A percentile compares a stretch with the other conserved stretches of the same genome.
phyloP scores from a whole-genome alignment of 92 coral and sea anemone genomes.

The Galaxea fascicularis region DNA sequence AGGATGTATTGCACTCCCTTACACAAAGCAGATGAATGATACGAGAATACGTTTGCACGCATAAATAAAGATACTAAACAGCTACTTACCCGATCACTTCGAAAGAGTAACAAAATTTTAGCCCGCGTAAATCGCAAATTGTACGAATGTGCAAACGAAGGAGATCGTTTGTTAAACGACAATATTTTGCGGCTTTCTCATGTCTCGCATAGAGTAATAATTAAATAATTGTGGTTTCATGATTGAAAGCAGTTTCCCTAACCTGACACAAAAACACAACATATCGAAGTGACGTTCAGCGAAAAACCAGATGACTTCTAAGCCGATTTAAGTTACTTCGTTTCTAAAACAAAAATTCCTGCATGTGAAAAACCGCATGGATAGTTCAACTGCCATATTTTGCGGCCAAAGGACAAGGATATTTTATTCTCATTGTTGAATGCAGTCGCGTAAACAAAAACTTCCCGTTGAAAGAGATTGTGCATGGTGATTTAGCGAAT shows the following conservation, averaged over 20 bases:
- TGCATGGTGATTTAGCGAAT: background rate
- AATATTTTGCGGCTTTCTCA: background rate
- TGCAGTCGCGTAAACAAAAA: background rate
- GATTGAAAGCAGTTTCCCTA: background rate
- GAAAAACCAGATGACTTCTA: constrained; percentile 3
- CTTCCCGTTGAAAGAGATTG: background rate
- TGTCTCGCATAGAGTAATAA: background rate
- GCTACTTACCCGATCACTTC: background rate
- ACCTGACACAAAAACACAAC: background rate
- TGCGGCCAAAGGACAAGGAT: background rate
- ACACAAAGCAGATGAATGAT: background rate
- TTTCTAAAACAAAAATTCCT: background rate
- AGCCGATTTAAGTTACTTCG: constrained; percentile 5
- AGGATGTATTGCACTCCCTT: background rate
- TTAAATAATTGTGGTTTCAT: background rate
- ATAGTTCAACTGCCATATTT: background rate
- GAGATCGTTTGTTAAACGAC: background rate
- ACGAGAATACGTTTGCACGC: background rate
- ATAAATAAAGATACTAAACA: background rate
- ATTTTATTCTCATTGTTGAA: background rate
- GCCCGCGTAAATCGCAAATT: background rate
- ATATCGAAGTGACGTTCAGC: background rate
- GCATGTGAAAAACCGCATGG: constrained; percentile 16
- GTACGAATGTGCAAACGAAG: background rate
- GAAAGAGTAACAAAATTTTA: background rate